Conservation (phyloP, 2,888 invertebrate species). For the Cyclophora punctaria region DNA sequence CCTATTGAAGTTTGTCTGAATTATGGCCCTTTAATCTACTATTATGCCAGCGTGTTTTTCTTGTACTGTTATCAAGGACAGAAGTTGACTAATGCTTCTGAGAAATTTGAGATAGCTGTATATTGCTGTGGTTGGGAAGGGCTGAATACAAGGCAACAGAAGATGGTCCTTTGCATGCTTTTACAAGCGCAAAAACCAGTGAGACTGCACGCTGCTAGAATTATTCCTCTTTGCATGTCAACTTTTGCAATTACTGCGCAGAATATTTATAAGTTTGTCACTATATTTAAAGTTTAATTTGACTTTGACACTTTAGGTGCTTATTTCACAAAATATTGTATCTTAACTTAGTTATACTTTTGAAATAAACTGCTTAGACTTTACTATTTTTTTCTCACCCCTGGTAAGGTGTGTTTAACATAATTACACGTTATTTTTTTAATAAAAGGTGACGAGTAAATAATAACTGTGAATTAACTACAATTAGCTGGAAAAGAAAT, state of each 20-base stretch:
- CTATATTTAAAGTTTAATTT: conserved; percentile 26
- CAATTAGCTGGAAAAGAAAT: conserved; percentile 6
- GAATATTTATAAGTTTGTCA: conserved; percentile 34
- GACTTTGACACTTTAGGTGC: too few relatives aligned
- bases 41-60: conserved; percentile 29
- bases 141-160: conserved; percentile 23
- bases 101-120: conserved; percentile 30
- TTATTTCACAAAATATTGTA: too few relatives aligned
- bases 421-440: conserved; percentile 10
- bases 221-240: conserved; percentile 32
- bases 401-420: neutral
- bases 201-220: conserved; percentile 23
- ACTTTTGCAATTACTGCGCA: conserved; percentile 34
- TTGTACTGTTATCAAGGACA: conserved; percentile 37
- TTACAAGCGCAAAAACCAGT: conserved; percentile 33
- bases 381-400: neutral
- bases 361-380: neutral
- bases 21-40: conserved; percentile 25
- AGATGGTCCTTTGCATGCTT: conserved; percentile 29
- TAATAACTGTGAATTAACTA: conserved; percentile 7
- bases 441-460: conserved; percentile 8
- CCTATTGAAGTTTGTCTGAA: conserved; percentile 27
- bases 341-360: too few relatives aligned
- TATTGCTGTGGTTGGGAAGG: conserved; percentile 38
- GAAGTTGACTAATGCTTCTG: conserved; percentile 32